Evolutionary conservation across 2,888 invertebrate genomes (phyloP).

Genomic region (Ametastegia equiseti): DNA sequence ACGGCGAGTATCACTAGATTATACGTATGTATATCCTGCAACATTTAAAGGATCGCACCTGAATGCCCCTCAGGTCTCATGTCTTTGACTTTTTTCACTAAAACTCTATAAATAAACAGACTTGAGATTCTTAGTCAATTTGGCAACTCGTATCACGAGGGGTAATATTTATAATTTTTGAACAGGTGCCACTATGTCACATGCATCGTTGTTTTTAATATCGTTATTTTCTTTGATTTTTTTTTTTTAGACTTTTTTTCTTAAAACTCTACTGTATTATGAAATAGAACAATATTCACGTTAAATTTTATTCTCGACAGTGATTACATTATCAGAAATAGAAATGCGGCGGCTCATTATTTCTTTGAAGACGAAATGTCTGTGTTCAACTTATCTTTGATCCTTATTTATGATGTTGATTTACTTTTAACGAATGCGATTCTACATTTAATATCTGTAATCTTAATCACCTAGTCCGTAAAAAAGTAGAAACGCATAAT

Average conservation of each 20-base stretch:
- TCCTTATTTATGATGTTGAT: neutral
- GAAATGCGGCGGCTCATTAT: no score
- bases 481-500: neutral
- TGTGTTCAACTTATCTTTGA: neutral
- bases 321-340: neutral
- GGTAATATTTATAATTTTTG: constrained; percentile 54
- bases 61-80: neutral
- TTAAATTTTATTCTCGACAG: neutral
- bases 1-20: no score
- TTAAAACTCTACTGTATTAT: neutral
- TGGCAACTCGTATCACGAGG: constrained; percentile 55
- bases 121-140: constrained; percentile 48
- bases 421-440: neutral
- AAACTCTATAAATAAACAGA: constrained; percentile 35
- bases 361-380: no score
- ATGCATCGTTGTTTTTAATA: constrained; percentile 30
- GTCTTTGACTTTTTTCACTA: neutral
- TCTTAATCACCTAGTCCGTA: neutral
- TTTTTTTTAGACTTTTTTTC: neutral
- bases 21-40: neutral
- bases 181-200: constrained; percentile 56
- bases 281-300: neutral
- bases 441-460: neutral
- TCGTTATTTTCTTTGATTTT: neutral
- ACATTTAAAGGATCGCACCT: neutral